Base-by-base conservation (phyloP, 2,113 vertebrate genomes). In the Ictalurus furcatus region DNA sequence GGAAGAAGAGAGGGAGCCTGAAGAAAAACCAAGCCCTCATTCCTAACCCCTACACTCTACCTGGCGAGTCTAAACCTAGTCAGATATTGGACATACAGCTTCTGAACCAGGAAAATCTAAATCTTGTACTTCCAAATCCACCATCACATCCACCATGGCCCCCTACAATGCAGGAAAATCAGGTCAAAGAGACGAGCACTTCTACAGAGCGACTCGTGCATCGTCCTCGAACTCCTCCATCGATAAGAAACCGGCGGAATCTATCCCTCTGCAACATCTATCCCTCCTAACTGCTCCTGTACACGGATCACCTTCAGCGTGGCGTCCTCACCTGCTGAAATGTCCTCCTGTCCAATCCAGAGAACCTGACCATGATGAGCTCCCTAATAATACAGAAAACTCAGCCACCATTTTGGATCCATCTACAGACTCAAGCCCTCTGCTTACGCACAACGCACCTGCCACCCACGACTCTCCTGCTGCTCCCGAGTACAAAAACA, bases 11-110 rank as follows among this genome's bases (percentile, higher is more conserved):
- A 90, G 93, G 91, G 85, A 94, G 93, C 90, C 59, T 93, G 1
- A 95, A 94, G 91, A 96, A 93, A 78, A 81, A 93, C 85, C 56
- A 85, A 9, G 54, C 48, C 16, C 69, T 88, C 61, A 6, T 79
- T 4, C 73, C 85, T 56, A 96, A 96, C 88, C 96, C 95, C 0
- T 96, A 96, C 80, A 93, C 95, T 67, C 91, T 96, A 25, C 91
- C 91, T 9, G 67, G 0, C n/a, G 93, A 94, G 73, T 88, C 80
- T 87, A 90, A 88, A 92, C 90, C 14, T 16, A 16, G 23, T 84
- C 34, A 6, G 21, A 9, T 63, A 40, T 82, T 19, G 14, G 54
- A 73, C 56, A 30, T 56, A 17, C 65, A 40, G 58, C 87, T 67
- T 34, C 88, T 30, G 25, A 58, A 40, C 30, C 30, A 34, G 13